phyloP scores from a whole-genome alignment of 2,888 invertebrate species.

The Parasteatoda lunata region DNA sequence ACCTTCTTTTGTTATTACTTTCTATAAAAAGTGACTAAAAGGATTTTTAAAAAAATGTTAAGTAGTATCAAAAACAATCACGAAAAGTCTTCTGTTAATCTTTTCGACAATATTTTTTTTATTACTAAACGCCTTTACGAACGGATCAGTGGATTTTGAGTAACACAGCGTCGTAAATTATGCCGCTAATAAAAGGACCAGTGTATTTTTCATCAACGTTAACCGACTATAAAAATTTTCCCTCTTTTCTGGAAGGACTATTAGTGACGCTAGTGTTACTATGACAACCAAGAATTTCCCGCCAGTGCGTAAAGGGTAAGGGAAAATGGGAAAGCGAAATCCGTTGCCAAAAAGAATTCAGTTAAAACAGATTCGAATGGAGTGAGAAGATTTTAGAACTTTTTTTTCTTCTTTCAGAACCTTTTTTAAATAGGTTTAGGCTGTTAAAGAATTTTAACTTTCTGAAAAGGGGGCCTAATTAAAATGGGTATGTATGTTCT shows the following conservation, averaged over 20 bases:
- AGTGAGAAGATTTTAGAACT: neutral
- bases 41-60: neutral
- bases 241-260: conserved; percentile 38
- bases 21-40: conserved; percentile 9
- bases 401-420: conserved; percentile 9
- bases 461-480: conserved; percentile 24
- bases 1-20: conserved; percentile 14
- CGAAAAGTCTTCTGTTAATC: neutral
- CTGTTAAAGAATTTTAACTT: conserved; percentile 40
- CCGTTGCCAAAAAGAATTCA: conserved; percentile 15
- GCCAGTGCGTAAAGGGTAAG: neutral
- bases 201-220: conserved; percentile 60
- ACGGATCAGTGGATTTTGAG: conserved; percentile 38
- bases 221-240: conserved; percentile 51
- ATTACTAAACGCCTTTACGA: conserved; percentile 10
- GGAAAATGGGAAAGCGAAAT: neutral
- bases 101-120: neutral
- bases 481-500: conserved; percentile 16
- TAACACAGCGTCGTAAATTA: conserved; percentile 52
- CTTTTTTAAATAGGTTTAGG: neutral
- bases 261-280: conserved; percentile 53
- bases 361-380: conserved; percentile 22
- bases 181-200: conserved; percentile 52
- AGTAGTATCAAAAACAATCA: neutral
- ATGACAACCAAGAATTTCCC: conserved; percentile 37